Evolutionary conservation across 2,888 invertebrate genomes (phyloP).

Genomic region (Kuschelorhynchus macadamiae): DNA sequence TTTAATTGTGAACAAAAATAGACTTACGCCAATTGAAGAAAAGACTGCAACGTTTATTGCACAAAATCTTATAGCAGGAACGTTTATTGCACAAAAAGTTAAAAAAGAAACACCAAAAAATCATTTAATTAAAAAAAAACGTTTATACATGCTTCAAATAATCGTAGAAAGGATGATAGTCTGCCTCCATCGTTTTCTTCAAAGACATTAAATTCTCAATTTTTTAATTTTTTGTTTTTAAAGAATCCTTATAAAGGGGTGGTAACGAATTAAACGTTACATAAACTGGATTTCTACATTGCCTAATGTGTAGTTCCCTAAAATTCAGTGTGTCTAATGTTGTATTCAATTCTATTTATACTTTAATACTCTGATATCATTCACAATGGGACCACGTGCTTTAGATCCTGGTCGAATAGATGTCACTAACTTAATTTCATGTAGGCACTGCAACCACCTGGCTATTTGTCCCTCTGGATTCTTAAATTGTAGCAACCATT

Average conservation of each 20-base stretch:
- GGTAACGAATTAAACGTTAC: slow-evolving; percentile 13
- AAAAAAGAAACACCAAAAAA: neutral
- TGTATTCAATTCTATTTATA: no score
- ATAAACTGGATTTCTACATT: no score
- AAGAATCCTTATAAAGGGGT: slow-evolving; percentile 10
- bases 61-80: neutral
- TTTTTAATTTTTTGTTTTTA: slow-evolving; percentile 26
- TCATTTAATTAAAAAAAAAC: neutral
- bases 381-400: no score
- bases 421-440: no score
- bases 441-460: no score
- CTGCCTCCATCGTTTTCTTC: slow-evolving; percentile 21
- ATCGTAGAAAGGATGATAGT: slow-evolving; percentile 18
- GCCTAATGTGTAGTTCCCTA: no score
- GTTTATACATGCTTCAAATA: slow-evolving; percentile 5
- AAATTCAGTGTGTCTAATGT: no score
- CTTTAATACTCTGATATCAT: no score
- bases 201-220: neutral
- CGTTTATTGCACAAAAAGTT: neutral
- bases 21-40: slow-evolving; percentile 7
- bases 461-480: no score
- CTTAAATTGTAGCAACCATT: no score
- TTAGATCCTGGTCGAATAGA: no score
- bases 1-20: slow-evolving; percentile 11
- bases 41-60: neutral